Evolutionary conservation across 2,888 invertebrate species (phyloP), one percentile per base, ranked within the genome.

Genomic region (Gisinianus flammeolus): DNA sequence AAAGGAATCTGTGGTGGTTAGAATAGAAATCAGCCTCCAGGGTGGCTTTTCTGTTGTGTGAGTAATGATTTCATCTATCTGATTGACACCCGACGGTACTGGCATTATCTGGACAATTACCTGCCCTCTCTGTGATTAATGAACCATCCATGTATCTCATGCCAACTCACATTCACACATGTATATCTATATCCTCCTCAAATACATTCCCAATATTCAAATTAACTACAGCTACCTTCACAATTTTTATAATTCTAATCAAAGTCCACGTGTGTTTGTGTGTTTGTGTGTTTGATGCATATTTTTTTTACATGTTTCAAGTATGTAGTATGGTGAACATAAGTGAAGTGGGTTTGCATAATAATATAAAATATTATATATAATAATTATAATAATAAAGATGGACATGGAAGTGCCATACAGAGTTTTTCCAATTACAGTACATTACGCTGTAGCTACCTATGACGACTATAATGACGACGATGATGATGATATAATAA

Each of bases 1-100:
- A 74, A 66, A 66, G 30, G 54, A 74, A 66, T 62, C 62, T 12
- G 52, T 6, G 12, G n/a, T 10, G 64, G 24, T 19, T 30, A 28
- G 74, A 74, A 74, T 64, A 66, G 66, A 54, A 74, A 77, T 64
- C 56, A 77, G 67, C 77, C 77, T 77, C 77, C 77, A 77, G 77
- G 77, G 77, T 77, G 77, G 77, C 77, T 72, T 77, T n/a, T 72
- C 72, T 70, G 75, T 77, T 77, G 68, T 70, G 69, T 81, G 81
- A 81, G 80, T 81, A 81, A 83, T 83, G 81, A 83, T 83, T 81
- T 81, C 80, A 83, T 83, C 82, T 79, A 78, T 77, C 77, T 83
- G 82, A 83, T 83, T 83, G 82, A 82, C 82, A 82, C 80, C 79
- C 79, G 79, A 81, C 77, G 79, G 80, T 77, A 76, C 44, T 78